phyloP scores from a whole-genome alignment of 2,113 vertebrate genomes.

The Peromyscus californicus region DNA sequence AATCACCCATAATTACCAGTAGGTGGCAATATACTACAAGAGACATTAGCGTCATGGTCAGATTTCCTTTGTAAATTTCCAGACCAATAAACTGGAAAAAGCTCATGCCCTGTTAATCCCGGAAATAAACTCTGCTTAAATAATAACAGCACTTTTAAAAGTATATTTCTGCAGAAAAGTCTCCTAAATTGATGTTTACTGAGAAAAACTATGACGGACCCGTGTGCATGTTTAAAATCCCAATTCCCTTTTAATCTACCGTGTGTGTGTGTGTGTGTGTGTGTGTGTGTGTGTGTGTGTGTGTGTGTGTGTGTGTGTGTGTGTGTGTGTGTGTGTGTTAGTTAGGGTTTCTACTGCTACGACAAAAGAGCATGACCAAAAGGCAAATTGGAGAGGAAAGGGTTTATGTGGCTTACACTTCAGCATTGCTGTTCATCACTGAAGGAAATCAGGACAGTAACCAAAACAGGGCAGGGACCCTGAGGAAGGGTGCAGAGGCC shows the following conservation, averaged over 20 bases:
- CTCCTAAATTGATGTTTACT: neutral
- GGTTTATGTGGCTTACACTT: too few species aligned
- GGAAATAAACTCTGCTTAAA: neutral
- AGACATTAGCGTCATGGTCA: neutral
- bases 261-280: neutral
- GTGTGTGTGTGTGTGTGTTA: too few species aligned
- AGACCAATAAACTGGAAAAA: neutral
- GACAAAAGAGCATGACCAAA: too few species aligned
- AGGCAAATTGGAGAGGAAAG: too few species aligned
- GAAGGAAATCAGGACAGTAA: too few species aligned
- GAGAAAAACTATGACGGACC: neutral
- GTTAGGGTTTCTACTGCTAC: too few species aligned
- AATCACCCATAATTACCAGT: neutral
- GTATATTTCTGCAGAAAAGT: neutral
- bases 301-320: too few species aligned
- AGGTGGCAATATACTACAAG: constrained; percentile 28
- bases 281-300: too few species aligned
- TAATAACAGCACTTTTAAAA: neutral
- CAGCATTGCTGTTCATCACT: too few species aligned
- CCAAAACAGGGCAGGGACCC: too few species aligned
- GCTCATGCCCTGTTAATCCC: neutral
- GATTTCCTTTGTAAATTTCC: neutral
- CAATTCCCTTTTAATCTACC: neutral
- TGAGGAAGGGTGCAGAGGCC: too few species aligned
- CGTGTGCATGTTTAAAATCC: neutral